phyloP scores from a whole-genome alignment of 1,140 invertebrate genomes.

The Drosophila erecta region DNA sequence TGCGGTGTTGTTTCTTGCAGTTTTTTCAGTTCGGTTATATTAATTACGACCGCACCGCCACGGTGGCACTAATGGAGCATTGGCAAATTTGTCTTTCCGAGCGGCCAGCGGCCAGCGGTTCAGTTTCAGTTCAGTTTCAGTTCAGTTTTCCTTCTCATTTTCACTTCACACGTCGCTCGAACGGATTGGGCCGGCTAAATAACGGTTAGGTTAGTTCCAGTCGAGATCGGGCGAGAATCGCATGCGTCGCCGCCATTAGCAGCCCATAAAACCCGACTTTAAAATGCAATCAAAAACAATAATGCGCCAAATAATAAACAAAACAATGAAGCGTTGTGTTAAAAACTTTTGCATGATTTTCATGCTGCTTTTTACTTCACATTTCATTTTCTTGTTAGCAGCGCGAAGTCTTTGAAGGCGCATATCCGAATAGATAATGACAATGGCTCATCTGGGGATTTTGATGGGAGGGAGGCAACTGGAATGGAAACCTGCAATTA shows the following conservation, averaged over 20 bases:
- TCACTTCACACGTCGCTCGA: slow-evolving; percentile 49
- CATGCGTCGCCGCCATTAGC: slow-evolving; percentile 75
- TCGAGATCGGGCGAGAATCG: slow-evolving; percentile 52
- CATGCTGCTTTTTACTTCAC: slow-evolving; percentile 8
- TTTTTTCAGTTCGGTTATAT: slow-evolving; percentile 50
- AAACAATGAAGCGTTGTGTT: slow-evolving; percentile 39
- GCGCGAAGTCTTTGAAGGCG: slow-evolving; percentile 5
- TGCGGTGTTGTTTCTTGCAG: slow-evolving; percentile 7
- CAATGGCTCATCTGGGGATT: slow-evolving; percentile 54
- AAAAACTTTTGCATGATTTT: slow-evolving; percentile 49
- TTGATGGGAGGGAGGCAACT: neutral
- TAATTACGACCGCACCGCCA: slow-evolving; percentile 67
- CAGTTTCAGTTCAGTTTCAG: neutral
- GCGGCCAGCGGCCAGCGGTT: slow-evolving; percentile 13
- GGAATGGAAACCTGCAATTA: slow-evolving; percentile 69
- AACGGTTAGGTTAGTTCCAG: slow-evolving; percentile 41
- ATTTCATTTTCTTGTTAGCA: slow-evolving; percentile 31
- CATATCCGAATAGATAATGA: slow-evolving; percentile 63
- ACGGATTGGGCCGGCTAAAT: neutral
- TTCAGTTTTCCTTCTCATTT: slow-evolving; percentile 45
- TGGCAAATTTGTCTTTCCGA: slow-evolving; percentile 68
- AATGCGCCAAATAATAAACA: slow-evolving; percentile 45
- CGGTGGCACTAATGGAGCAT: slow-evolving; percentile 64
- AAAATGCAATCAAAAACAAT: slow-evolving; percentile 77
- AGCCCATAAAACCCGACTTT: slow-evolving; percentile 70